Percentiles rank a stretch among this genome's conserved stretches.
These are phyloP conservation scores for Rutilus rutilus DNA, from an alignment of 2,113 vertebrate genomes.

Conservation along the genomic window DNA sequence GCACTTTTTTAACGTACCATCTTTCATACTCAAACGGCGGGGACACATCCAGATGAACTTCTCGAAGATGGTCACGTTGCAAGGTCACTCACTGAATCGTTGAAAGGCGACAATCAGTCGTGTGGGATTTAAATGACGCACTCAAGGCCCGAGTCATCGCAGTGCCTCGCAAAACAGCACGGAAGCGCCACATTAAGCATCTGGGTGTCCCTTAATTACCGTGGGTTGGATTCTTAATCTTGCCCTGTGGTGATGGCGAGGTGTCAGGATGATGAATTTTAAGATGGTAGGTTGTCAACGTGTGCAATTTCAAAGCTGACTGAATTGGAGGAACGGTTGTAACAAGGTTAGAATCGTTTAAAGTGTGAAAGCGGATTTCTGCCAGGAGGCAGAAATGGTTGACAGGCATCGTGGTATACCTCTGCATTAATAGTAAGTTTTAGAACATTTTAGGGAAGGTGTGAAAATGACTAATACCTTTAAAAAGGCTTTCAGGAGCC, in stretches of 20 bases:
- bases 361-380: constrained; percentile 93
- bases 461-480: constrained; percentile 85
- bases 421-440: constrained; percentile 84
- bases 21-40: constrained; percentile 54
- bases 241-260: constrained; percentile 84
- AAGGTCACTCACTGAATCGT: constrained; percentile 40
- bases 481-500: neutral
- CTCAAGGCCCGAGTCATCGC: constrained; percentile 29
- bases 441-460: constrained; percentile 81
- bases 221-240: constrained; percentile 82
- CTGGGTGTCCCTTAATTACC: constrained; percentile 87
- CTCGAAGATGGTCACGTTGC: neutral
- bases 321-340: constrained; percentile 83
- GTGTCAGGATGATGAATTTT: constrained; percentile 92
- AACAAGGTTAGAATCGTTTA: constrained; percentile 91
- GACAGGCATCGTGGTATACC: constrained; percentile 85
- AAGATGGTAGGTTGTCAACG: constrained; percentile 88
- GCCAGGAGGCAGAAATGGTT: constrained; percentile 87
- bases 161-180: constrained; percentile 27
- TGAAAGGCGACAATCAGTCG: constrained; percentile 21
- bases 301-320: constrained; percentile 82
- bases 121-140: constrained; percentile 35
- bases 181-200: constrained; percentile 77
- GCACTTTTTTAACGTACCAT: constrained; percentile 71
- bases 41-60: constrained; percentile 25